Evolutionary conservation across 2,797 vertebrate species (phyloP).

Genomic region (Cossypha caffra): DNA sequence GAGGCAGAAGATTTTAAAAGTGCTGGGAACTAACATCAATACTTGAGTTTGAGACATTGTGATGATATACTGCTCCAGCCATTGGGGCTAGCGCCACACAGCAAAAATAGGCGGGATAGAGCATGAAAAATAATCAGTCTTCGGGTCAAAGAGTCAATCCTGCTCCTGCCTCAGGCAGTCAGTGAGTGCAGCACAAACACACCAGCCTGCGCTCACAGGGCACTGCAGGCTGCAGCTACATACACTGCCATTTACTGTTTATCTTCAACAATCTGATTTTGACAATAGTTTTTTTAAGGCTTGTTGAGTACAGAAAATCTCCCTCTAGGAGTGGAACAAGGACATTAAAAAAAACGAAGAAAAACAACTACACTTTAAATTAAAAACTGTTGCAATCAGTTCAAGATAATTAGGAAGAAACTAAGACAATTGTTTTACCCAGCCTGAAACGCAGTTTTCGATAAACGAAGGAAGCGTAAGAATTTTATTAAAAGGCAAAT

Average conservation of each 20-base stretch:
- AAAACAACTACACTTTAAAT: not conserved
- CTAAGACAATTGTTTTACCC: not conserved
- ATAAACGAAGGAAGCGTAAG: not conserved
- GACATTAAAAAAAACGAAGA: not conserved
- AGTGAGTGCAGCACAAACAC: not conserved
- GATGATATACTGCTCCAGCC: not conserved
- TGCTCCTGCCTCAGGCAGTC: not conserved
- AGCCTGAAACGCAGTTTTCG: not conserved
- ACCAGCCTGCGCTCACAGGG: not conserved
- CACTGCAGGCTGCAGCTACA: not conserved
- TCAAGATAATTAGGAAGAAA: not conserved
- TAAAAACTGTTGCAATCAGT: not conserved
- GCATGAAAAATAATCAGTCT: not conserved
- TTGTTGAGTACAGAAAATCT: not conserved
- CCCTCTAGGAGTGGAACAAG: not conserved
- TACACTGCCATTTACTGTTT: too few species aligned
- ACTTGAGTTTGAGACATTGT: not conserved
- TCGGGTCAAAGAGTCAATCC: accelerated
- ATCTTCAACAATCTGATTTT: not conserved
- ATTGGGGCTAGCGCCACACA: not conserved
- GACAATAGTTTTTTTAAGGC: not conserved
- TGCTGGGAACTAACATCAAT: not conserved
- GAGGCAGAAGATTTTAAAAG: not conserved
- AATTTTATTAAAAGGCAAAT: not conserved
- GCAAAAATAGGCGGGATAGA: not conserved